These are phyloP conservation scores for Eudorcas thomsonii DNA, from an alignment of 2,113 vertebrate genomes.

Conservation along the genomic window DNA sequence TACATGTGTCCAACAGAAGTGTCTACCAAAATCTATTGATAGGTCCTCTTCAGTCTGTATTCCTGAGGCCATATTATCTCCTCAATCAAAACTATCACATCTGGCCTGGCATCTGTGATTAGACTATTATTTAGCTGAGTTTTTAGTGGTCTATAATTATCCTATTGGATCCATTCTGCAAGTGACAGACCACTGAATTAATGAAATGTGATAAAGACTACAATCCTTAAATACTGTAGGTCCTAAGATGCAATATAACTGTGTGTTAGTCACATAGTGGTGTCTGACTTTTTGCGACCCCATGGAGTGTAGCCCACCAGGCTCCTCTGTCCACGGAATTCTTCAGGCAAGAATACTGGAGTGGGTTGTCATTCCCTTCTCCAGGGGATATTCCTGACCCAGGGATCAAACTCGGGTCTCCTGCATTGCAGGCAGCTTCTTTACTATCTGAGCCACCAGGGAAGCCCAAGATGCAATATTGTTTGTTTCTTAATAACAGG, in stretches of 20 bases:
- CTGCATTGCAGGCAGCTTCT: neutral
- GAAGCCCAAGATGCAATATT: neutral
- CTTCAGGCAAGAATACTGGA: neutral
- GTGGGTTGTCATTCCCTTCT: neutral
- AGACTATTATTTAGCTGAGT: neutral
- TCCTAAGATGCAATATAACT: neutral
- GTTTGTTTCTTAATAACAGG: neutral
- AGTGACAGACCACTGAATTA: neutral
- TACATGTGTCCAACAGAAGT: constrained; percentile 93
- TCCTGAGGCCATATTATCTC: neutral
- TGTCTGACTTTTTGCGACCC: neutral
- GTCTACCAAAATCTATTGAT: constrained; percentile 91
- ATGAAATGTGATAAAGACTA: neutral
- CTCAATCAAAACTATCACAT: neutral
- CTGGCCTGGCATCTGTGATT: neutral
- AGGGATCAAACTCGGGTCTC: fast-evolving
- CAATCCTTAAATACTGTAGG: neutral
- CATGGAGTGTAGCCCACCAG: neutral
- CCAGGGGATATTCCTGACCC: neutral
- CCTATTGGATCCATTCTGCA: neutral
- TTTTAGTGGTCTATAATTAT: neutral
- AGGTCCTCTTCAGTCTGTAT: constrained; percentile 90
- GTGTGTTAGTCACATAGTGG: neutral
- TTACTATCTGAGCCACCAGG: neutral
- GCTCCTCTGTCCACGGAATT: neutral